A percentile compares a stretch with the other conserved stretches of the same genome.
These are phyloP conservation scores for Ischnus inquisitorius DNA, from an alignment of 2,888 invertebrate species.

Conservation along the genomic window DNA sequence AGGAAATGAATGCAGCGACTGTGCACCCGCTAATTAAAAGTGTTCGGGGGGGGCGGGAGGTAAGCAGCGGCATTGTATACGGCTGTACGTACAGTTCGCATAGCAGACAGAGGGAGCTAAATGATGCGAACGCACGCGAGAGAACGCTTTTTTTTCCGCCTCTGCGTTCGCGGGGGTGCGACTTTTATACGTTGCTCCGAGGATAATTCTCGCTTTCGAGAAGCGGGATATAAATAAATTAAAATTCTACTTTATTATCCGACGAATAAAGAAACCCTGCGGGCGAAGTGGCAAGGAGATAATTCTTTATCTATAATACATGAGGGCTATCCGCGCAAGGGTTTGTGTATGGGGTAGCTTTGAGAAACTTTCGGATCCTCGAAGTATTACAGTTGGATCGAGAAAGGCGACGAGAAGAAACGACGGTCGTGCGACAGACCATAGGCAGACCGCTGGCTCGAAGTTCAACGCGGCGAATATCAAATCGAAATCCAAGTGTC, in stretches of 20 bases:
- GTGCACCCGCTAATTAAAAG: conserved; percentile 63
- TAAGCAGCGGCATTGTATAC: neutral
- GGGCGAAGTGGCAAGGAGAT: neutral
- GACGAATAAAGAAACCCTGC: neutral
- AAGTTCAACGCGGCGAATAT: conserved; percentile 14
- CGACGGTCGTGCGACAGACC: too few relatives aligned
- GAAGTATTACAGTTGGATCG: too few relatives aligned
- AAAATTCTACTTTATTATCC: neutral
- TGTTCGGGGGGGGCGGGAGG: conserved; percentile 25
- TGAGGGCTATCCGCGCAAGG: too few relatives aligned
- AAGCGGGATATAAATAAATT: conserved; percentile 2
- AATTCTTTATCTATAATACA: neutral
- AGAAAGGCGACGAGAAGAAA: too few relatives aligned
- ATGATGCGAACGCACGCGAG: conserved; percentile 40
- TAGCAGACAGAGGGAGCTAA: conserved; percentile 20
- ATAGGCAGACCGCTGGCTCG: neutral
- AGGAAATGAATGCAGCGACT: conserved; percentile 54
- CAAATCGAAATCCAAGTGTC: conserved; percentile 26
- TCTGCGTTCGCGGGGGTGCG: neutral
- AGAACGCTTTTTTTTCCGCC: conserved; percentile 26
- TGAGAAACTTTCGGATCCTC: too few relatives aligned
- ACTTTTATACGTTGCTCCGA: neutral
- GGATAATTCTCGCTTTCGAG: neutral
- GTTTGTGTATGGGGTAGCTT: too few relatives aligned
- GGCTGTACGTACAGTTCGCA: neutral